Evolutionary conservation across 2,888 invertebrate species (phyloP).

Genomic region (Phytoseiulus persimilis): DNA sequence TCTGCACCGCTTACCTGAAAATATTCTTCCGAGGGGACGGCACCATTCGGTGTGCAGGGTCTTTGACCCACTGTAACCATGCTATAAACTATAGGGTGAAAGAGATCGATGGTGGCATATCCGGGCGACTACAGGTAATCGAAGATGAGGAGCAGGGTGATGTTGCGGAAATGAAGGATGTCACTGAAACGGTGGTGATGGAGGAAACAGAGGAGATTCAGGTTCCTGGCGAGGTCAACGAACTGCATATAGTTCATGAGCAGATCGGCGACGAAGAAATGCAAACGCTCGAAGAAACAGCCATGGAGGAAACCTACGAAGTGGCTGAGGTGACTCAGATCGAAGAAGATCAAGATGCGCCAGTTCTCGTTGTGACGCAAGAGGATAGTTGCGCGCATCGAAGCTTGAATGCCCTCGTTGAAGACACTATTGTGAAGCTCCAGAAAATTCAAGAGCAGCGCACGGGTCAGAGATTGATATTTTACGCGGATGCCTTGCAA

Average conservation of each 20-base stretch:
- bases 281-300: neutral
- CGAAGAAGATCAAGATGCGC: constrained; percentile 1
- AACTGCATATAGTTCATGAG: constrained; percentile 25
- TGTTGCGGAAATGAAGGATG: neutral
- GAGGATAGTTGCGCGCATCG: constrained; percentile 30
- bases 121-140: constrained; percentile 22
- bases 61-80: constrained; percentile 29
- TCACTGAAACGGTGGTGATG: neutral
- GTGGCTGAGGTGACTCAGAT: neutral
- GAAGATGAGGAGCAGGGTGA: constrained; percentile 24
- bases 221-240: neutral
- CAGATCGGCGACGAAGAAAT: constrained; percentile 5
- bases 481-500: constrained; percentile 27
- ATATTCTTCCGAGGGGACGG: constrained; percentile 17
- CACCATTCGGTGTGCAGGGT: constrained; percentile 30
- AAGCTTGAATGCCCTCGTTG: constrained; percentile 32
- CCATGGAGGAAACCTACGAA: neutral
- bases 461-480: constrained; percentile 21
- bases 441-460: constrained; percentile 23
- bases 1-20: constrained; percentile 26
- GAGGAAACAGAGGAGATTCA: neutral
- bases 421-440: constrained; percentile 21
- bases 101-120: constrained; percentile 14
- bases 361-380: constrained; percentile 13
- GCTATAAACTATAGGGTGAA: constrained; percentile 23